Evolutionary conservation across 2,113 vertebrate species (phyloP), one percentile per base, ranked within the genome.

Genomic region (Crotalus helleri): DNA sequence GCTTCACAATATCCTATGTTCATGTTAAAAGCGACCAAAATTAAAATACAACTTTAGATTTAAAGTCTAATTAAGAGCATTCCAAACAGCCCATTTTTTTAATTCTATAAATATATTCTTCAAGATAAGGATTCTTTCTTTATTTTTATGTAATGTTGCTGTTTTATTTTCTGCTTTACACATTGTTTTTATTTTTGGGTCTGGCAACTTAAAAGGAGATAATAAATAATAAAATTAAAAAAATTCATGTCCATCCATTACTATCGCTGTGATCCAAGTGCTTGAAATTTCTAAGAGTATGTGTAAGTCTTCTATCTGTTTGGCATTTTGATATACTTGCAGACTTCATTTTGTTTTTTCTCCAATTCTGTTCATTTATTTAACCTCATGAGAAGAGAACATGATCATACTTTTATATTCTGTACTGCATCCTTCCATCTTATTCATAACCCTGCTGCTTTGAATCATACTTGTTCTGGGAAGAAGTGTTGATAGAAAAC

Each of bases 311-410:
- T 96, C 96, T 98, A 97, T 97, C 97, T 97, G 98, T 98, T 98
- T 98, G 98, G 98, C 98, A 98, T 98, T 98, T 97, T 97, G 97
- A 97, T 98, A 98, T 98, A 98, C 97, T 96, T 98, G 97, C 97
- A 98, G 98, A 98, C 98, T 98, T 98, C 98, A 98, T 98, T 98
- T 98, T 98, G 98, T 97, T 98, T 98, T 98, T 98, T 98, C 98
- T 98, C 97, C 98, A 97, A 97, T 98, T 98, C 96, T 94, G 81
- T 98, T 98, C 96, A 97, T 98, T 98, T 97, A 96, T 98, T 98
- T 97, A 97, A 97, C 95, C 55, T 97, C 98, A 98, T 97, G 96
- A 97, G 96, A 96, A 98, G 96, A 96, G 96, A 94, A 97, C 98
- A 97, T 96, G 89, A 93, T 95, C 98, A 98, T 98, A 95, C 95